Conservation (phyloP, 2,888 invertebrate species). For the Drosophila algonquin region DNA sequence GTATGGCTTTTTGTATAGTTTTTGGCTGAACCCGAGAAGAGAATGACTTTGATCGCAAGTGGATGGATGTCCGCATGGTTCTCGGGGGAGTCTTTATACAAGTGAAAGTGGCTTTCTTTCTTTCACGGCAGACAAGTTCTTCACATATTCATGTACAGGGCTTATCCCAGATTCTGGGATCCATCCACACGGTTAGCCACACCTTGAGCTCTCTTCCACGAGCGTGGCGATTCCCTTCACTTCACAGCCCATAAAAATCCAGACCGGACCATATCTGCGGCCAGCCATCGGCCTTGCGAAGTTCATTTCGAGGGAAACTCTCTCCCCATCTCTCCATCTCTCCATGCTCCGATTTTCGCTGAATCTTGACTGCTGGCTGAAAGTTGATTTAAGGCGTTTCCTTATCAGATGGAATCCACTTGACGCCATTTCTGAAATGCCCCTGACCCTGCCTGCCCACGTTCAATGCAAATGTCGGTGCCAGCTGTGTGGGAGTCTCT, state of each 20-base stretch:
- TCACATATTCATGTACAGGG: no score
- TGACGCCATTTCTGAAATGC: slow-evolving; percentile 24
- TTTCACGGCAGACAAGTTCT: no score
- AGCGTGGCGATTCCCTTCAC: not conserved
- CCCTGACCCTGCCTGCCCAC: slow-evolving; percentile 25
- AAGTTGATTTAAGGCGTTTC: slow-evolving; percentile 20
- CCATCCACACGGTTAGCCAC: no score
- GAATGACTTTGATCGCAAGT: not conserved
- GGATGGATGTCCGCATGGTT: not conserved
- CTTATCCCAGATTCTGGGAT: no score
- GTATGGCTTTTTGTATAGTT: not conserved
- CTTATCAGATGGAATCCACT: slow-evolving; percentile 32
- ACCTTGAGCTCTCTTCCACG: not conserved
- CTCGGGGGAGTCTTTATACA: no score
- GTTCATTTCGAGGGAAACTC: slow-evolving; percentile 1
- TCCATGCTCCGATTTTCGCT: not conserved
- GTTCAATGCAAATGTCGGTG: slow-evolving; percentile 17
- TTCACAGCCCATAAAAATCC: not conserved
- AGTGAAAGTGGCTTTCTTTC: no score
- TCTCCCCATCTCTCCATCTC: no score
- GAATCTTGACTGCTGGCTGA: not conserved
- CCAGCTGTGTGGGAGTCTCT: slow-evolving; percentile 2
- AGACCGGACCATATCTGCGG: not conserved
- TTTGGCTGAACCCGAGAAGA: no score
- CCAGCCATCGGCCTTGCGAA: not conserved